Evolutionary conservation across 2,797 vertebrate genomes (phyloP).

Genomic region (Agapornis canus): DNA sequence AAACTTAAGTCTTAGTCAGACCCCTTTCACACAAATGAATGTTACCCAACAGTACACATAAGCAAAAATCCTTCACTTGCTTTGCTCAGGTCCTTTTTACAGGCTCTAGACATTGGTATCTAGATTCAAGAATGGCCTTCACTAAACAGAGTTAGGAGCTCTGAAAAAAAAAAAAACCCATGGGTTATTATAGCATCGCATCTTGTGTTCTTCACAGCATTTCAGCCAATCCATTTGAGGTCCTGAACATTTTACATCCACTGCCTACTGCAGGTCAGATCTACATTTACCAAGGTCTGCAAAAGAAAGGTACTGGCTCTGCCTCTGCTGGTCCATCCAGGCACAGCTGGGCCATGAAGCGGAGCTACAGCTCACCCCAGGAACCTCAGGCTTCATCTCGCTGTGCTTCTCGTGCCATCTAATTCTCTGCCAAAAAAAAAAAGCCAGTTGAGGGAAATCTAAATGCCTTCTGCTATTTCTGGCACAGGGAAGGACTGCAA

Average conservation of each 20-base stretch:
- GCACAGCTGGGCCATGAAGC: background rate
- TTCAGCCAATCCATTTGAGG: background rate
- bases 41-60: background rate
- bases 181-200: background rate
- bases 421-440: slow-evolving; percentile 30
- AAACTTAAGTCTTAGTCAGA: background rate
- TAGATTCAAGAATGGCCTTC: background rate
- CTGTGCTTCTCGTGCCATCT: background rate
- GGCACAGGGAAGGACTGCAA: background rate
- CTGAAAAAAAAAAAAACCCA: background rate
- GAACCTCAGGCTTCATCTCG: background rate
- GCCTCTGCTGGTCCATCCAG: background rate
- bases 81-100: background rate
- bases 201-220: background rate
- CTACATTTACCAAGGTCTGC: background rate
- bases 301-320: background rate
- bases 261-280: background rate
- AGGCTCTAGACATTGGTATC: background rate
- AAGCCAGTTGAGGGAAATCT: background rate
- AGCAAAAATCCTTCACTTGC: background rate
- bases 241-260: background rate
- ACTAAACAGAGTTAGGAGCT: background rate
- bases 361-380: background rate
- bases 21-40: background rate
- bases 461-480: slow-evolving; percentile 36